Conservation (phyloP, 2,888 invertebrate species). For the Buathra laborator region DNA sequence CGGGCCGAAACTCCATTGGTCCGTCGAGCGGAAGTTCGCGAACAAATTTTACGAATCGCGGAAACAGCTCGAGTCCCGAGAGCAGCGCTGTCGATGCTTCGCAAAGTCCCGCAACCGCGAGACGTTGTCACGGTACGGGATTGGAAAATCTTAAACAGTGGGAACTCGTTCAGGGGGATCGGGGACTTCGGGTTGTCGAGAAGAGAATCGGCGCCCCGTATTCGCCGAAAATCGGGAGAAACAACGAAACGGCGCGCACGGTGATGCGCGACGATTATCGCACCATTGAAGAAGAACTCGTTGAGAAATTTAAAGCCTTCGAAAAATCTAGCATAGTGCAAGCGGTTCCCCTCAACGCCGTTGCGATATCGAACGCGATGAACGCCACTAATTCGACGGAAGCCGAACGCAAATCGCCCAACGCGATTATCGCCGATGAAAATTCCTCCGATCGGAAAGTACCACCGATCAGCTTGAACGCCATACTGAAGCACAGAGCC, state of each 20-base stretch:
- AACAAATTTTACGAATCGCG: conserved; percentile 55
- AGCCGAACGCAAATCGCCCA: background rate
- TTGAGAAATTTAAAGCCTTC: conserved; percentile 75
- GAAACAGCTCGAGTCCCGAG: conserved; percentile 85
- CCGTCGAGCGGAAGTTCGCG: conserved; percentile 66
- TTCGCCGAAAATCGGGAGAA: conserved; percentile 50
- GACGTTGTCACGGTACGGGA: conserved; percentile 61
- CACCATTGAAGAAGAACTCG: conserved; percentile 70
- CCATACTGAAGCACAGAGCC: conserved; percentile 77
- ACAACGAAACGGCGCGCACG: background rate
- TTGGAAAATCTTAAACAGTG: conserved; percentile 79
- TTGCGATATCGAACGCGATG: conserved; percentile 44
- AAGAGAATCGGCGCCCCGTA: conserved; percentile 80
- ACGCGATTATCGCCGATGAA: conserved; percentile 27
- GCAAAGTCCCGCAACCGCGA: conserved; percentile 42
- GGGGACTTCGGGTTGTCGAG: conserved; percentile 84
- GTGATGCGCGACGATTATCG: conserved; percentile 40
- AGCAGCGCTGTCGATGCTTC: conserved; percentile 65
- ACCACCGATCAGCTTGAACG: conserved; percentile 78
- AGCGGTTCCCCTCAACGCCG: conserved; percentile 60
- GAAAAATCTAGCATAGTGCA: conserved; percentile 77
- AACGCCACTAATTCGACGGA: conserved; percentile 8
- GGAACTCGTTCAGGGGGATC: conserved; percentile 81
- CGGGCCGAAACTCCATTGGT: conserved; percentile 71
- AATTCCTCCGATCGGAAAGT: conserved; percentile 34